A percentile compares a stretch with the other conserved stretches of the same genome.
Conservation (phyloP, 2,113 vertebrate species). For the Anseranas semipalmata region DNA sequence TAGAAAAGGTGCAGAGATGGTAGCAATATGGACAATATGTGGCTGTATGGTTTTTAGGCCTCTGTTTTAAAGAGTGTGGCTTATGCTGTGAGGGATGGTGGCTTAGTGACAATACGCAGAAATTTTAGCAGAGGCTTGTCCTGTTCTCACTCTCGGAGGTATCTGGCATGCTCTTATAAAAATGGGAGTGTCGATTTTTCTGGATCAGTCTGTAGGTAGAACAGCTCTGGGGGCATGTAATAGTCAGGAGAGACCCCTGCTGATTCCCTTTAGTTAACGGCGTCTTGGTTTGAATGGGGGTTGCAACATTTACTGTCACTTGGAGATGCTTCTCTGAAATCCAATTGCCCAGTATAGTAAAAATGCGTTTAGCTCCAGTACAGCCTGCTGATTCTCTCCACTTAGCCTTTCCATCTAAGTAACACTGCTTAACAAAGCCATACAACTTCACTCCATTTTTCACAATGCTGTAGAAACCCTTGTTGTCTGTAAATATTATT, state of each 20-base stretch:
- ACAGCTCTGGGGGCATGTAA: neutral
- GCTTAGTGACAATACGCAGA: neutral
- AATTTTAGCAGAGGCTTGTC: neutral
- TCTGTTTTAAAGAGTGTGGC: neutral
- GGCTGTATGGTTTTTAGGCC: neutral
- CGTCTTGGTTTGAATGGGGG: neutral
- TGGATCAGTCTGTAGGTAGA: neutral
- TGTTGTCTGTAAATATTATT: neutral
- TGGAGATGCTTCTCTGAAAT: neutral
- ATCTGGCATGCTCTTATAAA: neutral
- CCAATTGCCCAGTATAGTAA: neutral
- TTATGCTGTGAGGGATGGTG: neutral
- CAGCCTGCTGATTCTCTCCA: neutral
- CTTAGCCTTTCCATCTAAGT: neutral
- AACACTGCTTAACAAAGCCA: rapidly evolving
- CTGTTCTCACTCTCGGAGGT: neutral
- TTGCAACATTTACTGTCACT: neutral
- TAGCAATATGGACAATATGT: neutral
- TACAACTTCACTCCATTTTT: neutral
- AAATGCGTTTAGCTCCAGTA: neutral
- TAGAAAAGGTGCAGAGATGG: neutral
- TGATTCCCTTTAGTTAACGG: neutral
- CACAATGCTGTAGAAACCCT: rapidly evolving
- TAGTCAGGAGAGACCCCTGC: neutral
- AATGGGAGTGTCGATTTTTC: neutral